Conservation (phyloP, 2,797 vertebrate species). For the Luscinia megarhynchos region DNA sequence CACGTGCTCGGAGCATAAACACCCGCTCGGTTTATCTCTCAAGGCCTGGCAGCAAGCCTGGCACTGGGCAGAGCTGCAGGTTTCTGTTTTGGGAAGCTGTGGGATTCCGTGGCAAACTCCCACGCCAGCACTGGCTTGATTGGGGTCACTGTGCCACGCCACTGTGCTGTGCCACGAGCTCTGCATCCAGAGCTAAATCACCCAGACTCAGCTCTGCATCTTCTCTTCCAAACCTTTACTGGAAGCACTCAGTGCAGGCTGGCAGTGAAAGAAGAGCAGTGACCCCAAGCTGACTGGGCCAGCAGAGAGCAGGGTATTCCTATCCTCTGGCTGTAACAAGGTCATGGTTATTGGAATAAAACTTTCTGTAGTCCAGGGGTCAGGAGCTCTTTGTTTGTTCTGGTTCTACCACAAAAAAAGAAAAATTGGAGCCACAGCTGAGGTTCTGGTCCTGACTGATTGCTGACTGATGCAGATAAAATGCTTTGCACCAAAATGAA, state of each 20-base stretch:
- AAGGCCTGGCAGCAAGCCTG: constrained; percentile 42
- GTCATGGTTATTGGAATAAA: background rate
- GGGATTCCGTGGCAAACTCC: background rate
- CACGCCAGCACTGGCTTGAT: fast-evolving
- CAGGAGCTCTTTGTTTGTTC: background rate
- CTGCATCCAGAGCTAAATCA: background rate
- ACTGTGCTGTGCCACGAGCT: fast-evolving
- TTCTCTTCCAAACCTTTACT: background rate
- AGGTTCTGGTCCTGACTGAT: background rate
- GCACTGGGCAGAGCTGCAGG: background rate
- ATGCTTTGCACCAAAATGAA: background rate
- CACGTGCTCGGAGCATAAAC: background rate
- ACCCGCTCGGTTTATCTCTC: background rate
- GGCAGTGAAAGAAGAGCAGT: background rate
- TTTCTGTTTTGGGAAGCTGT: background rate
- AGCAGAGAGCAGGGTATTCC: background rate
- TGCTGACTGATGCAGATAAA: background rate
- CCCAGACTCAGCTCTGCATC: fast-evolving
- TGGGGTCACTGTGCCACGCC: background rate
- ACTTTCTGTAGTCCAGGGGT: background rate
- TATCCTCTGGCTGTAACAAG: background rate
- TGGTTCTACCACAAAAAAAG: background rate
- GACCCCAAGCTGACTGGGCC: background rate
- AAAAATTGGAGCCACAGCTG: background rate
- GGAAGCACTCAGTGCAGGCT: background rate